Conservation (phyloP, 2,888 invertebrate genomes). For the Trissolcus brochymenae region DNA sequence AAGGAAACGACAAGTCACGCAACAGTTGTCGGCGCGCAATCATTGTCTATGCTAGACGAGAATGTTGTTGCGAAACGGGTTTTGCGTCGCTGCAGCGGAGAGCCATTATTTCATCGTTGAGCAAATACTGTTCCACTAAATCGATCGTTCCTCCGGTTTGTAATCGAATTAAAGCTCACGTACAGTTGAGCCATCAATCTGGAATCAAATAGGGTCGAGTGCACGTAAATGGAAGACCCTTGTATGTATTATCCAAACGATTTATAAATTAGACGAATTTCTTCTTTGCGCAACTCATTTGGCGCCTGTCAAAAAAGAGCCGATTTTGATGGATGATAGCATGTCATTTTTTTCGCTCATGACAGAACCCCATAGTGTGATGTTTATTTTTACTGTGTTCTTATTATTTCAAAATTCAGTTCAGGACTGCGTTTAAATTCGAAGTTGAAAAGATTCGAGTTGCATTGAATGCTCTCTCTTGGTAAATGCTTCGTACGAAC, state of each 20-base stretch:
- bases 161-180: conserved; percentile 59
- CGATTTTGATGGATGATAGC: conserved; percentile 50
- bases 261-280: conserved; percentile 55
- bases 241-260: conserved; percentile 55
- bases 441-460: background rate
- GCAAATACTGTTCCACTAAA: conserved; percentile 56
- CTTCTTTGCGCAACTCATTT: conserved; percentile 33
- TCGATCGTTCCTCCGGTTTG: conserved; percentile 57
- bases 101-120: conserved; percentile 59
- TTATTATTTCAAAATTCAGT: too few relatives aligned
- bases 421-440: background rate
- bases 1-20: conserved; percentile 50
- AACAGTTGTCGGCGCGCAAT: conserved; percentile 34
- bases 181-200: conserved; percentile 55
- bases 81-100: conserved; percentile 10
- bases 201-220: conserved; percentile 59
- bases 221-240: conserved; percentile 60
- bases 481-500: too few relatives aligned
- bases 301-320: conserved; percentile 28
- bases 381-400: too few relatives aligned
- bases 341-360: conserved; percentile 24
- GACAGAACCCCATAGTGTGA: conserved; percentile 1
- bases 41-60: conserved; percentile 35
- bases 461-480: too few relatives aligned
- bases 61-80: conserved; percentile 28